Evolutionary conservation across 2,797 vertebrate species (phyloP).

Genomic region (Spheniscus humboldti): DNA sequence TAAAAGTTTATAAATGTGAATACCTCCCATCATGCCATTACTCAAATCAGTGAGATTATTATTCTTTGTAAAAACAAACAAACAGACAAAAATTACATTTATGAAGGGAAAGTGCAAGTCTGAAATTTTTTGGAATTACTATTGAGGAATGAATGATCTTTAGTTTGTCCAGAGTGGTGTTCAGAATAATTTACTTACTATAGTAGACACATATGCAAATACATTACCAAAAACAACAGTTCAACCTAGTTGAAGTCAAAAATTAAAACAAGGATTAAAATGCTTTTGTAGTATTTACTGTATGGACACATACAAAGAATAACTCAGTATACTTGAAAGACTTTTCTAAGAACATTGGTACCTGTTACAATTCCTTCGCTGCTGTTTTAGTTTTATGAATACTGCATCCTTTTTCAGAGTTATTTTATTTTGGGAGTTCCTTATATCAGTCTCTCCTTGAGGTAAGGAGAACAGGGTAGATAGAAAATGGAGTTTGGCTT

Average conservation of each 20-base stretch:
- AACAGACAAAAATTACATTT: background rate
- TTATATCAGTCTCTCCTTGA: background rate
- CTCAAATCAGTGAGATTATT: background rate
- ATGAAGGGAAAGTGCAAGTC: background rate
- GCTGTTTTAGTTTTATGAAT: background rate
- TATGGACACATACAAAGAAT: background rate
- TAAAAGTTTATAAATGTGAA: background rate
- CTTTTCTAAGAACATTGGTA: background rate
- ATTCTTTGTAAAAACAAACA: background rate
- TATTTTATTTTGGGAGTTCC: background rate
- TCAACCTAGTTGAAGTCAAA: background rate
- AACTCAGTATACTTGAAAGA: background rate
- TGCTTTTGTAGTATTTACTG: background rate
- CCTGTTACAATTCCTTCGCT: background rate
- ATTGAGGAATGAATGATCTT: slow-evolving; percentile 4
- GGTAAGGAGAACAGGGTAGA: background rate
- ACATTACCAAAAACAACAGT: background rate
- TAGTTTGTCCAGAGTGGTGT: background rate
- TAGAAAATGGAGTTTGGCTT: background rate
- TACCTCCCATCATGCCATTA: background rate
- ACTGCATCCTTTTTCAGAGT: background rate
- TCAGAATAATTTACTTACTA: background rate
- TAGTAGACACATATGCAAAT: background rate
- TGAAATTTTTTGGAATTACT: slow-evolving; percentile 31
- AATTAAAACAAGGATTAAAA: background rate